These are phyloP conservation scores for Sebastes schlegelii DNA, from an alignment of 2,113 vertebrate species.

Conservation along the genomic window DNA sequence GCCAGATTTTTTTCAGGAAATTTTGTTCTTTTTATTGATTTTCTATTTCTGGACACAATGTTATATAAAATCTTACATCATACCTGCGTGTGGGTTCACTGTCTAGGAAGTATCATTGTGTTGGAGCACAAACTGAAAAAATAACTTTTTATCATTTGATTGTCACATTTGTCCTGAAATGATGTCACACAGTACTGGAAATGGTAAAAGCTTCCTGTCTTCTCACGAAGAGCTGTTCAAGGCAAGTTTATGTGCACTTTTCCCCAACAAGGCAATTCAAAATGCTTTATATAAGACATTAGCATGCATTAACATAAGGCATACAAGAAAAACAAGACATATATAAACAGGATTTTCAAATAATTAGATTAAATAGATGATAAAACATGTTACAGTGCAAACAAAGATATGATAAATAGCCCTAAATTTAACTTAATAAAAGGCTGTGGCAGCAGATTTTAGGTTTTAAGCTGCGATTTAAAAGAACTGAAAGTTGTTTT, in stretches of 20 bases:
- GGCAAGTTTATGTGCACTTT: background rate
- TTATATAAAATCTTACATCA: slow-evolving; percentile 77
- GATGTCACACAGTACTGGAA: background rate
- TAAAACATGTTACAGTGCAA: background rate
- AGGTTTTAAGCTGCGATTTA: background rate
- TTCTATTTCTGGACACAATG: slow-evolving; percentile 34
- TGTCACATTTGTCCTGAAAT: background rate
- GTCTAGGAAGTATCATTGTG: slow-evolving; percentile 17
- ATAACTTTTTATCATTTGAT: background rate
- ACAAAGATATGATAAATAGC: background rate
- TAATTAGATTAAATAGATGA: background rate
- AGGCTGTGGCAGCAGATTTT: background rate
- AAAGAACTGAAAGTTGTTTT: background rate
- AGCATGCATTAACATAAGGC: background rate
- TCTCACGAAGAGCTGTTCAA: background rate
- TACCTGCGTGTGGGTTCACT: slow-evolving; percentile 54
- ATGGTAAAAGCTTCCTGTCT: too few species aligned
- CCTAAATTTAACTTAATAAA: background rate
- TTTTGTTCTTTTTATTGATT: slow-evolving; percentile 62
- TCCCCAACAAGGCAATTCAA: background rate
- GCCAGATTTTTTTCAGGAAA: slow-evolving; percentile 31
- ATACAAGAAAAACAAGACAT: background rate
- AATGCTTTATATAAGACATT: background rate
- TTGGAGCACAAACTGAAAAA: slow-evolving; percentile 24
- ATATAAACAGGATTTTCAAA: background rate